Percentiles rank a stretch among this genome's conserved stretches.
Conservation (phyloP, 2,797 vertebrate genomes). For the Silurus aristotelis region DNA sequence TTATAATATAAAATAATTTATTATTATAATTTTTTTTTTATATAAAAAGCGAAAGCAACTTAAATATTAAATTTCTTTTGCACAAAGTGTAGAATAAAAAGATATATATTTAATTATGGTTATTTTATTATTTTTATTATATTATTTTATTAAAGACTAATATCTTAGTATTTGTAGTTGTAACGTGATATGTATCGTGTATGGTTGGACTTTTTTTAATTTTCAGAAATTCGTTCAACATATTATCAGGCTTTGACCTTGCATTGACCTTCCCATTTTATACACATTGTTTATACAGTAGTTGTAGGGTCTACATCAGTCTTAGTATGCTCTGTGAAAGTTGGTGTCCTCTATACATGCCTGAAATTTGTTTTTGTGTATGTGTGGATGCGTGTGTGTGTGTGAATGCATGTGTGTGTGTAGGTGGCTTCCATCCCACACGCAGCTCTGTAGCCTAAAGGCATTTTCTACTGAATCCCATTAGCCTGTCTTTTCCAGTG, state of each 20-base stretch:
- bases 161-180: too few species aligned
- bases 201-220: background rate
- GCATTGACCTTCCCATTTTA: background rate
- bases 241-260: background rate
- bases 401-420: constrained; percentile 28
- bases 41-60: too few species aligned
- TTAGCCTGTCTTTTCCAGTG: constrained; percentile 51
- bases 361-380: constrained; percentile 17
- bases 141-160: background rate
- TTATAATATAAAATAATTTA: too few species aligned
- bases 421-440: constrained; percentile 49
- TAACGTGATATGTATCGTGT: background rate
- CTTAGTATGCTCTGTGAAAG: constrained; percentile 16
- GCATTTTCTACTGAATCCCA: constrained; percentile 51
- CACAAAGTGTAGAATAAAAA: background rate
- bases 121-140: background rate
- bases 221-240: too few species aligned
- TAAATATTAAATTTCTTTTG: background rate
- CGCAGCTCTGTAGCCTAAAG: constrained; percentile 45
- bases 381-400: constrained; percentile 15
- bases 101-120: background rate
- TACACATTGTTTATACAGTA: background rate
- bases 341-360: constrained; percentile 16
- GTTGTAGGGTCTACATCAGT: background rate
- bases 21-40: too few species aligned